phyloP scores from a whole-genome alignment of 2,113 vertebrate species.

The Phaetusa simplex region DNA sequence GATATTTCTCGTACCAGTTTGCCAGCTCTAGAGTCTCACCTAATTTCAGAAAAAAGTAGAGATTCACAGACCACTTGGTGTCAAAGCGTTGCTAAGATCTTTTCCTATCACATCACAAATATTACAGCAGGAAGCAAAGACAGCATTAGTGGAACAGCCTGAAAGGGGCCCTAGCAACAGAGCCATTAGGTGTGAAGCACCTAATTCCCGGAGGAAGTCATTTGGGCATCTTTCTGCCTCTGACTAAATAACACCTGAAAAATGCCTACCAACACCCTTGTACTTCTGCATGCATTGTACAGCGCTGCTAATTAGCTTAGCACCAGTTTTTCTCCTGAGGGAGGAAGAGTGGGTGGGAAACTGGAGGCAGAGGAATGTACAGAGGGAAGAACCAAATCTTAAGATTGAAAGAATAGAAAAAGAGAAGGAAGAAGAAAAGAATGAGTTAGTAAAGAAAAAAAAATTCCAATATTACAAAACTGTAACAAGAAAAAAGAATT shows the following conservation, averaged over 20 bases:
- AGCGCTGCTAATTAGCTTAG: constrained; percentile 21
- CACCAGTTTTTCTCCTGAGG: constrained; percentile 21
- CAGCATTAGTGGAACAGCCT: background rate
- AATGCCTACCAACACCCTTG: background rate
- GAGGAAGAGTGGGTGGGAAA: constrained; percentile 40
- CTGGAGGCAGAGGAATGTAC: constrained; percentile 19
- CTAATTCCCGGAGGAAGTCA: background rate
- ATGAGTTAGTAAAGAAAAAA: background rate
- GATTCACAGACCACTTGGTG: background rate
- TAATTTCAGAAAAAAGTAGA: background rate
- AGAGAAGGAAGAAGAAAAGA: background rate
- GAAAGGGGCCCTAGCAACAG: background rate
- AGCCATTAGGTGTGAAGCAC: background rate
- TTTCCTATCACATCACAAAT: background rate
- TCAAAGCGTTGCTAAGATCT: background rate
- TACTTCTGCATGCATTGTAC: background rate
- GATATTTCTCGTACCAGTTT: background rate
- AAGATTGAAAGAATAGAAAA: constrained; percentile 11
- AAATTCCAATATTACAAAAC: background rate
- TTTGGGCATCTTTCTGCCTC: background rate
- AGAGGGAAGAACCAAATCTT: background rate
- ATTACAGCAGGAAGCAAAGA: background rate
- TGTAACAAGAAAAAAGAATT: background rate
- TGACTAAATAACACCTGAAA: background rate
- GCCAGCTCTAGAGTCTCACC: background rate